A percentile compares a stretch with the other conserved stretches of the same genome.
phyloP scores from a whole-genome alignment of 2,797 vertebrate genomes.

The Martes flavigula region DNA sequence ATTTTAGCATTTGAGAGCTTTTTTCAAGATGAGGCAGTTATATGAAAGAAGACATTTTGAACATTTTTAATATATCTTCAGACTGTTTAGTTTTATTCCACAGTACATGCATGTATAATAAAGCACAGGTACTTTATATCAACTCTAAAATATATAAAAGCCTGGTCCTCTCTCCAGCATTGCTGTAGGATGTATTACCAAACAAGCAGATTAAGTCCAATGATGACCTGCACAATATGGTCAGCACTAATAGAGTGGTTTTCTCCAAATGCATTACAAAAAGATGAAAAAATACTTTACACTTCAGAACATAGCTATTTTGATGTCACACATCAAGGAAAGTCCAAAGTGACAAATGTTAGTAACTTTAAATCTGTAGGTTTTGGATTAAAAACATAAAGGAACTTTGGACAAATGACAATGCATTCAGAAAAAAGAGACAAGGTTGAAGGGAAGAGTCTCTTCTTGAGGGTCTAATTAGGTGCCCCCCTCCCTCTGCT shows the following conservation, averaged over 20 bases:
- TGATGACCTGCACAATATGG: neutral
- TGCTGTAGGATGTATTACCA: slow-evolving; percentile 33
- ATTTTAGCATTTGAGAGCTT: neutral
- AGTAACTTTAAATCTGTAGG: slow-evolving; percentile 43
- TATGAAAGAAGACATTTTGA: neutral
- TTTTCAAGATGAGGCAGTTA: slow-evolving; percentile 7
- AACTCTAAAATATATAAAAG: neutral
- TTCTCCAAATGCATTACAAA: slow-evolving; percentile 26
- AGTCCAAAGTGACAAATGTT: slow-evolving; percentile 9
- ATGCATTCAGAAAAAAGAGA: slow-evolving; percentile 50
- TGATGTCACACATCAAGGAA: slow-evolving; percentile 26
- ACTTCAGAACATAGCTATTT: neutral
- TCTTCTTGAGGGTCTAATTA: slow-evolving; percentile 74
- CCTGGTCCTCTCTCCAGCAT: neutral
- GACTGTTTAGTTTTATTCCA: neutral
- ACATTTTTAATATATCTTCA: neutral
- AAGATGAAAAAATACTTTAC: neutral
- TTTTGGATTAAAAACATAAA: slow-evolving; percentile 33
- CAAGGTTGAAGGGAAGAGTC: slow-evolving; percentile 34
- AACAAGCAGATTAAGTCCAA: neutral
- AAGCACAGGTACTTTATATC: neutral
- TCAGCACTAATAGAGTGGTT: neutral
- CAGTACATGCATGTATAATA: neutral
- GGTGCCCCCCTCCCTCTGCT: neutral
- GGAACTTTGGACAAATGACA: slow-evolving; percentile 53